phyloP scores from a whole-genome alignment of 2,113 vertebrate genomes.

The Pseudolaguvia tuberculata region DNA sequence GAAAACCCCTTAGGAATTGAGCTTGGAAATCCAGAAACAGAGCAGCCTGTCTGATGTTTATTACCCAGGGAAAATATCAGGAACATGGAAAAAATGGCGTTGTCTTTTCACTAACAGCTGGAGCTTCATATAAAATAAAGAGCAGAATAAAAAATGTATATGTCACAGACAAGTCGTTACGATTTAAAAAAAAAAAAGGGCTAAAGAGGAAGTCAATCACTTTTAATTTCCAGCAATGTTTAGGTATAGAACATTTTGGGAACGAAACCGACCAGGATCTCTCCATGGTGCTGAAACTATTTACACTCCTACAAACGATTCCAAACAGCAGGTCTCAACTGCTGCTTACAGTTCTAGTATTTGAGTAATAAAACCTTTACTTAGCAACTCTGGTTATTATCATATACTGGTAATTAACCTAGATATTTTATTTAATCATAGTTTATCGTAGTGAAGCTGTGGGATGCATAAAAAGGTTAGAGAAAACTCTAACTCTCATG shows the following conservation, averaged over 20 bases:
- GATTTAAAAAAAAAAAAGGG: neutral
- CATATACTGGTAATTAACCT: neutral
- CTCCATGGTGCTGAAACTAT: conserved; percentile 49
- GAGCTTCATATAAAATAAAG: neutral
- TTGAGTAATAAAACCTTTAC: neutral
- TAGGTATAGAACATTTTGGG: neutral
- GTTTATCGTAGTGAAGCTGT: neutral
- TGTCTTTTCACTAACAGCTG: neutral
- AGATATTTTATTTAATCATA: too few species aligned
- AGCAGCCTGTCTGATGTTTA: conserved; percentile 14
- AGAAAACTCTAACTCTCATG: neutral
- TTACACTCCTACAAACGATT: conserved; percentile 2
- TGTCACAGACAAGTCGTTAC: neutral
- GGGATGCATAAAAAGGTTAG: neutral
- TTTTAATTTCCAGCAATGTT: conserved; percentile 1
- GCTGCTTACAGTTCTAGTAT: neutral
- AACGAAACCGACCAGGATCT: conserved; percentile 4
- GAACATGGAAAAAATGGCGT: conserved; percentile 16
- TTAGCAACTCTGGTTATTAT: neutral
- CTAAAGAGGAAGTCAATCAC: neutral
- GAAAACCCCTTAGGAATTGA: conserved; percentile 16
- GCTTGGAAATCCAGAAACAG: conserved; percentile 11
- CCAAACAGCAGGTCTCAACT: neutral
- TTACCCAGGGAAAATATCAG: neutral
- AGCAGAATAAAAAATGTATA: neutral